phyloP scores from a whole-genome alignment of 2,888 invertebrate species.

The Serrognathus titanus region DNA sequence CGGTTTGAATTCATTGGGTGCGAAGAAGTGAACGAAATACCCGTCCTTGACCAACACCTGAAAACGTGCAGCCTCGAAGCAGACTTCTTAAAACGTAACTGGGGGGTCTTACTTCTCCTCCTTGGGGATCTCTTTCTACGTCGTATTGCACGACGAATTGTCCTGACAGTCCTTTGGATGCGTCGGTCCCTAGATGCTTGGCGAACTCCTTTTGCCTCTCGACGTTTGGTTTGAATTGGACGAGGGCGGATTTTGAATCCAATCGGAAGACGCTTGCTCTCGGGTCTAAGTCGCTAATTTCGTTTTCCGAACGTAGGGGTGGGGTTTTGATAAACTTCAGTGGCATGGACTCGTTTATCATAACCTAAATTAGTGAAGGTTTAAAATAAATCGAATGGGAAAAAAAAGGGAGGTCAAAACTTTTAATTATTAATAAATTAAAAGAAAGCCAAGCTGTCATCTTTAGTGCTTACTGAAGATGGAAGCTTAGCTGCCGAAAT shows the following conservation, averaged over 20 bases:
- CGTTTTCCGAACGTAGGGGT: slow-evolving; percentile 61
- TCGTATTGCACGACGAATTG: slow-evolving; percentile 70
- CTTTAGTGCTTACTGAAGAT: too few species aligned
- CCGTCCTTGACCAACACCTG: slow-evolving; percentile 63
- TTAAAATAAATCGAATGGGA: too few species aligned
- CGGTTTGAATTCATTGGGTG: slow-evolving; percentile 58
- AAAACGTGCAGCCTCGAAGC: slow-evolving; percentile 8
- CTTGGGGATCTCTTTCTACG: slow-evolving; percentile 56
- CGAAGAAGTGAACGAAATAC: slow-evolving; percentile 74
- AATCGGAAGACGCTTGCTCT: slow-evolving; percentile 35
- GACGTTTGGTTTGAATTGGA: slow-evolving; percentile 58
- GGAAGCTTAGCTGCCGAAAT: too few species aligned
- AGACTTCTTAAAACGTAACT: neutral
- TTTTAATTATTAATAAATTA: too few species aligned
- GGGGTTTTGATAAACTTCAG: slow-evolving; percentile 61
- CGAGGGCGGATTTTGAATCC: slow-evolving; percentile 36
- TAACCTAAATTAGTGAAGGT: too few species aligned
- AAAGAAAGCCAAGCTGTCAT: too few species aligned
- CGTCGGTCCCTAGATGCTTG: slow-evolving; percentile 41
- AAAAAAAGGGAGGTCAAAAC: too few species aligned
- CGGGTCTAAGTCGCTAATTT: slow-evolving; percentile 54
- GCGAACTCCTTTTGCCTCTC: slow-evolving; percentile 58
- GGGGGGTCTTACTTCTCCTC: slow-evolving; percentile 53
- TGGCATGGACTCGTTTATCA: slow-evolving; percentile 55
- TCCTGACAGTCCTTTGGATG: slow-evolving; percentile 55